Conservation (phyloP, 2,888 invertebrate genomes). For the Zygaena filipendulae region DNA sequence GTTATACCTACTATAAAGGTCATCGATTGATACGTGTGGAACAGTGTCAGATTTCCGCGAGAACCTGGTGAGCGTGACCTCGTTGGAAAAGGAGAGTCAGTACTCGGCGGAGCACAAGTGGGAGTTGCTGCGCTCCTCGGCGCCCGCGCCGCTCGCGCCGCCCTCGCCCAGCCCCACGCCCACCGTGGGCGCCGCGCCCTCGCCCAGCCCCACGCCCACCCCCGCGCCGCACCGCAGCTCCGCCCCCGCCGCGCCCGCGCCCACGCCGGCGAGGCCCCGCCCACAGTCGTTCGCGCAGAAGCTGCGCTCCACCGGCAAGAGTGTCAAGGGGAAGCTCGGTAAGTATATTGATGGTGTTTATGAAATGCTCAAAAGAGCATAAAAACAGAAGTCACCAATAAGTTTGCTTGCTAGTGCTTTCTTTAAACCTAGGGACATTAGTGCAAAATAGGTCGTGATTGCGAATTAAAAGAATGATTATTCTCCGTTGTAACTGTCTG, state of each 20-base stretch:
- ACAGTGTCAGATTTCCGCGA: constrained; percentile 74
- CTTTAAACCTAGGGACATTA: no score
- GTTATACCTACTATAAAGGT: no score
- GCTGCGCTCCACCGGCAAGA: constrained; percentile 84
- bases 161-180: constrained; percentile 39
- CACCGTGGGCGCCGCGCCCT: constrained; percentile 13
- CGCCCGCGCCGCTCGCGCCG: constrained; percentile 21
- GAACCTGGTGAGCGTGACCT: constrained; percentile 55
- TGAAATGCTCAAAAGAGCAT: no score
- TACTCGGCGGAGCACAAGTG: constrained; percentile 46
- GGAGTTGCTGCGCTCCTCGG: constrained; percentile 26
- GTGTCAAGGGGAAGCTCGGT: constrained; percentile 77
- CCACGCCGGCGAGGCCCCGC: constrained; percentile 35
- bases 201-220: constrained; percentile 15
- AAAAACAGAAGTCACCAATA: no score
- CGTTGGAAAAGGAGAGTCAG: constrained; percentile 44
- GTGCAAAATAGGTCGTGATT: no score
- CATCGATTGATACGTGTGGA: no score
- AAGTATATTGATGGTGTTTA: constrained; percentile 8
- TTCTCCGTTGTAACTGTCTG: no score
- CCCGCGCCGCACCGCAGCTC: constrained; percentile 23
- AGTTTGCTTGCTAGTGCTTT: no score
- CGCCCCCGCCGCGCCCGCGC: constrained; percentile 48
- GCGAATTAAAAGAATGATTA: no score
- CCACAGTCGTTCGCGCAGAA: constrained; percentile 93